Base-by-base conservation (phyloP, 2,113 vertebrate species). In the Xyrauchen texanus region DNA sequence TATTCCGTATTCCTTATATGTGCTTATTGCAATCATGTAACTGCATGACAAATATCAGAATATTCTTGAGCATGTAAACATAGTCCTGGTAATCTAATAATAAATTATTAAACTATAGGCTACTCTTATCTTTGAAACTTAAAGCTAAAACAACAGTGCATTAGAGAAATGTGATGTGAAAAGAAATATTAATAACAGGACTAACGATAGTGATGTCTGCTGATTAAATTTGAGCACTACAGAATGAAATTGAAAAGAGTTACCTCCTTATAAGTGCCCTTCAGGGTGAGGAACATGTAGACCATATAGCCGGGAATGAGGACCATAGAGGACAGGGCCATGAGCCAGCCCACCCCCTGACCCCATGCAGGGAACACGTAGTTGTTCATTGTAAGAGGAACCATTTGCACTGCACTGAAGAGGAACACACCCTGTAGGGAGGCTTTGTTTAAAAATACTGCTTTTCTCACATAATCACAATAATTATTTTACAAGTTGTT, bases 371-470 rank as follows among this genome's bases (percentile, higher is more conserved):
- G 98, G 91, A 97, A 99, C 81, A 98, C 94, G 0, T 99, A 99
- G 81, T 92, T 95, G 55, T 96, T 96, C 96, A 99, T 94, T 2
- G 86, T 98, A 79, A 99, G 97, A 1, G 98, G 98, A 82, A 97
- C 98, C 98, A 99, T 99, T 91, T 99, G 96, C 82, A 99, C 78
- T 6, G 97, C 98, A 0, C 98, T 99, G 94, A 99, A 99, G 86
- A 99, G 85, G 91, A 99, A 99, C 82, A 99, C 98, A 10, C 98
- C 98, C 98, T 99, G 91, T 10, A 87, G 89, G 88, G 84, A 45
- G 16, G 15, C 42, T 12, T 55, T 57, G 42, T 70, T 53, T 9
- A 74, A 51, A 46, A 34, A 47, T 11, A 49, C 60, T 42, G 4
- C 44, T 73, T 13, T 61, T 34, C 3, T 34, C 21, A 34, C 21